Conservation (phyloP, 2,113 vertebrate genomes). For the Dolichallabes microphthalmus region DNA sequence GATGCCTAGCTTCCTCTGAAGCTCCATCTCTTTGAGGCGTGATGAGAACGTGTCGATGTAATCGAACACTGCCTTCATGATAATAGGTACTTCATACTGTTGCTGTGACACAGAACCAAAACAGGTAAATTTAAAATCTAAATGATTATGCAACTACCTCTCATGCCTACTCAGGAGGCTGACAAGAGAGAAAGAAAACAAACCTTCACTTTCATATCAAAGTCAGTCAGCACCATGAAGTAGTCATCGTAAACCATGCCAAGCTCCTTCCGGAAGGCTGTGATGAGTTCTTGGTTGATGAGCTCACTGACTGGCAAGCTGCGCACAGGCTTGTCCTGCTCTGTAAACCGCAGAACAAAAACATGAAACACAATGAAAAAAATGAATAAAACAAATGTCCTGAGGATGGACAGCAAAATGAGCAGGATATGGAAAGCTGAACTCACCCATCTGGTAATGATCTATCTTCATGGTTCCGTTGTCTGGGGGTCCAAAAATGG, state of each 20-base stretch:
- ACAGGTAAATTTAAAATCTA: background rate
- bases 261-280: conserved; percentile 81
- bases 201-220: conserved; percentile 85
- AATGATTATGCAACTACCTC: background rate
- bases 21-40: conserved; percentile 87
- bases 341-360: conserved; percentile 61
- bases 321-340: conserved; percentile 84
- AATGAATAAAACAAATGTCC: background rate
- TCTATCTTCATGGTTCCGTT: conserved; percentile 89
- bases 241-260: conserved; percentile 87
- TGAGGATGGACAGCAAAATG: background rate
- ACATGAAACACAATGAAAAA: conserved; percentile 3
- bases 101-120: conserved; percentile 70
- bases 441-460: conserved; percentile 86
- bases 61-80: conserved; percentile 87
- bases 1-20: conserved; percentile 81
- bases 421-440: background rate
- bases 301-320: conserved; percentile 81
- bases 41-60: conserved; percentile 84
- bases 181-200: background rate
- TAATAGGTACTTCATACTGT: conserved; percentile 88
- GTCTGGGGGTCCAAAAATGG: conserved; percentile 79
- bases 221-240: conserved; percentile 86
- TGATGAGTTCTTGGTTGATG: conserved; percentile 81
- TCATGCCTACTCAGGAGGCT: background rate